Percentiles rank a stretch among this genome's conserved stretches.
Evolutionary conservation across 35 echinoderm and acorn worm genomes (phyloP).

Genomic region (Hemicentrotus pulcherrimus): DNA sequence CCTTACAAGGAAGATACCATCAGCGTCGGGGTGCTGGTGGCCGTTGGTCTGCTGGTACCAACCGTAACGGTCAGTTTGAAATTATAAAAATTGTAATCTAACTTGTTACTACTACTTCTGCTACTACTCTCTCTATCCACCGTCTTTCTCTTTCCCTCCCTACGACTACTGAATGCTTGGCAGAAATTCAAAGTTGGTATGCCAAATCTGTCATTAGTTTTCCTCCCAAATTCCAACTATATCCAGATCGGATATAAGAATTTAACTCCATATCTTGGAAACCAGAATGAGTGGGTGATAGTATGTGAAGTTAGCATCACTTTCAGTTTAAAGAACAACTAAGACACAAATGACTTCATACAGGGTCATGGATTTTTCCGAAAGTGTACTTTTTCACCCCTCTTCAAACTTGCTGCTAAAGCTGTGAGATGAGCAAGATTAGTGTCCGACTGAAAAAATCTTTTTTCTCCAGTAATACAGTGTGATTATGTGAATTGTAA

Average conservation of each 20-base stretch:
- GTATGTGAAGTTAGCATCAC: not conserved
- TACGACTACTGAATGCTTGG: too few relatives aligned
- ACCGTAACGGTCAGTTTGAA: constrained; percentile 75
- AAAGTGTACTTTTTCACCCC: too few relatives aligned
- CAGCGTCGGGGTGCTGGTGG: constrained; percentile 55
- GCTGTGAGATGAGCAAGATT: too few relatives aligned
- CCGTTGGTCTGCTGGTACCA: constrained; percentile 64
- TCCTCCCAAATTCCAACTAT: not conserved
- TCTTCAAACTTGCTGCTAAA: too few relatives aligned
- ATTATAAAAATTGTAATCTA: too few relatives aligned
- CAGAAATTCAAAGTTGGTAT: too few relatives aligned
- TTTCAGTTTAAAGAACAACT: not conserved
- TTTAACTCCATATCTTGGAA: not conserved
- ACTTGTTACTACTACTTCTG: too few relatives aligned
- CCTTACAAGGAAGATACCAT: constrained; percentile 83
- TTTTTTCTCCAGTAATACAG: too few relatives aligned
- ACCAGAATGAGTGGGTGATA: not conserved
- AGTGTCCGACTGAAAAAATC: too few relatives aligned
- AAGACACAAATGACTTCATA: not conserved
- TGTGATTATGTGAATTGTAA: too few relatives aligned
- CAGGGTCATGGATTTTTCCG: not conserved
- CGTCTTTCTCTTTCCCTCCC: not conserved
- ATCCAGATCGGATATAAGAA: not conserved
- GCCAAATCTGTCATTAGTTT: not conserved
- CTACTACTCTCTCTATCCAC: not conserved